A percentile compares a stretch with the other conserved stretches of the same genome.
Evolutionary conservation across 2,797 vertebrate species (phyloP).

Genomic region (Loris lydekkerianus): DNA sequence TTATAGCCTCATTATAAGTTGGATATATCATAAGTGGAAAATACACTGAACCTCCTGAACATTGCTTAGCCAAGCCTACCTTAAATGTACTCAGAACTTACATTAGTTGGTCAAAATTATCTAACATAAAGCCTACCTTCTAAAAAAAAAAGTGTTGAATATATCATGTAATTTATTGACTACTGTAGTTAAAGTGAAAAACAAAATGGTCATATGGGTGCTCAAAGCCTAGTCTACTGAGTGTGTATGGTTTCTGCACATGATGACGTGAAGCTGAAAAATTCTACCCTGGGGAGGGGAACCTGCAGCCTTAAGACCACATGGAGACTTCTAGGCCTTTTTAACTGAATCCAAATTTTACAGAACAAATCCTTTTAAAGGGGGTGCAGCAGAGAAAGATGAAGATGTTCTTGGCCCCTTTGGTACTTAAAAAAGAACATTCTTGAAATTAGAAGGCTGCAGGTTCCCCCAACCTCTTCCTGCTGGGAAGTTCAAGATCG

Average conservation of each 20-base stretch:
- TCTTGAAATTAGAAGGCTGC: no score
- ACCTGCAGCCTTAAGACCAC: no score
- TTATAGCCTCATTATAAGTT: neutral
- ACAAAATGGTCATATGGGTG: neutral
- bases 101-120: neutral
- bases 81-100: neutral
- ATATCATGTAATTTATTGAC: neutral
- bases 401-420: no score
- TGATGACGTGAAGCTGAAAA: neutral
- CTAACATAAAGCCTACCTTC: neutral
- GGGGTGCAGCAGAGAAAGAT: no score
- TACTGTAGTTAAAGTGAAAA: neutral
- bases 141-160: neutral
- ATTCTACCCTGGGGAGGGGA: neutral
- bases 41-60: neutral
- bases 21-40: neutral
- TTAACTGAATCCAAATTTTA: no score
- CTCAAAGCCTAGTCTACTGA: neutral
- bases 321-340: no score
- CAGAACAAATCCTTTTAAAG: no score
- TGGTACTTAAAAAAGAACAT: no score
- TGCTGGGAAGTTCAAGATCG: neutral
- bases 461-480: neutral
- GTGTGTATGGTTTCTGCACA: neutral
- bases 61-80: neutral